These are phyloP conservation scores for Antrozous pallidus DNA, from an alignment of 2,797 vertebrate species.

Conservation along the genomic window DNA sequence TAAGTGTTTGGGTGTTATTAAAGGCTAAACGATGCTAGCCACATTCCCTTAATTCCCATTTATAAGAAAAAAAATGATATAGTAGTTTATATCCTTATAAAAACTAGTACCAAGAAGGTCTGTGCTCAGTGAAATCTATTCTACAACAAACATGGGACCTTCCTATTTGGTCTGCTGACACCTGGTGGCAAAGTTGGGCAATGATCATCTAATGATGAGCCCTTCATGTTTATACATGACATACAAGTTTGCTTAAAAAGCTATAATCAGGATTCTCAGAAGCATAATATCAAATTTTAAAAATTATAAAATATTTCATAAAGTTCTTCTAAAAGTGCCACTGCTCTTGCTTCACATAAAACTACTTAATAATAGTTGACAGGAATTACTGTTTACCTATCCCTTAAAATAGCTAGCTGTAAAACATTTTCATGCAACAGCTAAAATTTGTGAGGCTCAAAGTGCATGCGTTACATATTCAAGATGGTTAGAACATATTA, in stretches of 20 bases:
- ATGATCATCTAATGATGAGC: background rate
- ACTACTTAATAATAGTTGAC: slow-evolving; percentile 2
- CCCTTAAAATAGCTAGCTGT: slow-evolving; percentile 13
- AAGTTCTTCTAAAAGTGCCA: slow-evolving; percentile 42
- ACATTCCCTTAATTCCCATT: slow-evolving; percentile 26
- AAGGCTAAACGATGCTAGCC: slow-evolving; percentile 7
- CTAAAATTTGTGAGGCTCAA: slow-evolving; percentile 36
- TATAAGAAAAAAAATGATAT: slow-evolving; percentile 4
- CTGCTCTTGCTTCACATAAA: slow-evolving; percentile 11
- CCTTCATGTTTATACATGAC: background rate
- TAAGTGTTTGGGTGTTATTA: background rate
- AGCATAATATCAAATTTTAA: background rate
- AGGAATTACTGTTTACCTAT: slow-evolving; percentile 14
- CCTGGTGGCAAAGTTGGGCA: slow-evolving; percentile 18
- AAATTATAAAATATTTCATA: slow-evolving; percentile 41
- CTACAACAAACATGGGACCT: background rate
- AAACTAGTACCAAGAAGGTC: slow-evolving; percentile 23
- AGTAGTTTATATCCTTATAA: slow-evolving; percentile 17
- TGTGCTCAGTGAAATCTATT: background rate
- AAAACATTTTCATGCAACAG: slow-evolving; percentile 38
- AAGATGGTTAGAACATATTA: slow-evolving; percentile 37
- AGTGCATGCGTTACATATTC: background rate
- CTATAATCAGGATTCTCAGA: background rate
- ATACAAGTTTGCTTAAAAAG: slow-evolving; percentile 34
- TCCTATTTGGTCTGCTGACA: slow-evolving; percentile 43